A percentile compares a stretch with the other conserved stretches of the same genome.
These are phyloP conservation scores for Zeuzera pyrina DNA, from an alignment of 2,888 invertebrate genomes.

Conservation along the genomic window DNA sequence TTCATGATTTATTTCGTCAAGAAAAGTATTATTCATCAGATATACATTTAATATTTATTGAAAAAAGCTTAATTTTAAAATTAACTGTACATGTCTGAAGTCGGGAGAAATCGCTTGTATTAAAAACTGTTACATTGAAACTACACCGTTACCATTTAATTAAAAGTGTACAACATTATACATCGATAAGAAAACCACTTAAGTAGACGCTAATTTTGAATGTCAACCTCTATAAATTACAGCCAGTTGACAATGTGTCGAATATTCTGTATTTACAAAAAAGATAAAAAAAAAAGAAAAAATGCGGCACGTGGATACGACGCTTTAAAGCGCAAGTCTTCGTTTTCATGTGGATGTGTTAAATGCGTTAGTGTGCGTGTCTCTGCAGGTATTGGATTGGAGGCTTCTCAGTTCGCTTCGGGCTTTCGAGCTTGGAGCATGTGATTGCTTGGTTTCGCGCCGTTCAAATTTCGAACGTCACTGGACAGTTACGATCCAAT, in stretches of 20 bases:
- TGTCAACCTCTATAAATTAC: slow-evolving; percentile 29
- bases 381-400: slow-evolving; percentile 59
- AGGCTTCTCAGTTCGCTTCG: slow-evolving; percentile 54
- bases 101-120: too few relatives aligned
- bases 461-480: slow-evolving; percentile 7
- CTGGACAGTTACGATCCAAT: slow-evolving; percentile 2
- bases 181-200: too few relatives aligned
- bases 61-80: too few relatives aligned
- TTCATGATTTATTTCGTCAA: too few relatives aligned
- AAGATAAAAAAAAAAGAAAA: slow-evolving; percentile 8
- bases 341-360: slow-evolving; percentile 34
- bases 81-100: too few relatives aligned
- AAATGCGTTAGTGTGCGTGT: slow-evolving; percentile 53
- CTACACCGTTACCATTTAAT: too few relatives aligned
- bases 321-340: slow-evolving; percentile 57
- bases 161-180: too few relatives aligned
- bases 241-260: slow-evolving; percentile 31
- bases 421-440: slow-evolving; percentile 31
- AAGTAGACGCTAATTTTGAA: too few relatives aligned
- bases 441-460: slow-evolving; percentile 13
- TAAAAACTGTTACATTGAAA: too few relatives aligned
- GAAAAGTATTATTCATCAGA: too few relatives aligned
- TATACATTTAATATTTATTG: too few relatives aligned
- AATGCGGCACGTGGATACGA: slow-evolving; percentile 37
- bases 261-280: slow-evolving; percentile 24